Conservation (phyloP, 2,113 vertebrate genomes). For the Clarias magur region DNA sequence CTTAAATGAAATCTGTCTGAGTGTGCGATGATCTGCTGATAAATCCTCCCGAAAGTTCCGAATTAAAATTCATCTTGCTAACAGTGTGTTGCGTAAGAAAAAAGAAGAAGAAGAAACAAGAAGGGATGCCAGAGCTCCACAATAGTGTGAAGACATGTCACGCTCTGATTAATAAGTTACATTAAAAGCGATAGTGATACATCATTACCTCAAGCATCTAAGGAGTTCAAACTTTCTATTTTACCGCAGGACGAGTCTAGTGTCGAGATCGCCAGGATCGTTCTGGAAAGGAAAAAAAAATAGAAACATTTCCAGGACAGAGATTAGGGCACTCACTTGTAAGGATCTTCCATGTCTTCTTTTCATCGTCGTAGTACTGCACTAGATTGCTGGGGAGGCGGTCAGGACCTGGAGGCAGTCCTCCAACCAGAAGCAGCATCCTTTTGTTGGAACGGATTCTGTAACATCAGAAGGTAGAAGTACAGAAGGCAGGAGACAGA, state of each 20-base stretch:
- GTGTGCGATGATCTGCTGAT: conserved; percentile 71
- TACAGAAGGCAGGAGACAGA: background rate
- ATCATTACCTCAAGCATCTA: conserved; percentile 93
- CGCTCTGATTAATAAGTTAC: conserved; percentile 99
- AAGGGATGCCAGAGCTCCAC: conserved; percentile 88
- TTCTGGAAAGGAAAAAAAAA: conserved; percentile 60
- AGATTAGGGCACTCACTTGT: conserved; percentile 85
- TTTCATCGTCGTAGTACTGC: conserved; percentile 98
- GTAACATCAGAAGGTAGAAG: conserved; percentile 62
- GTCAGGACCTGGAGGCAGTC: conserved; percentile 96
- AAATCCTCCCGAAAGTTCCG: conserved; percentile 88
- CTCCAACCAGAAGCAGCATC: conserved; percentile 95
- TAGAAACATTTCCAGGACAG: background rate
- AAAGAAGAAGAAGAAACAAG: conserved; percentile 60
- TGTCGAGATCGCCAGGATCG: conserved; percentile 63
- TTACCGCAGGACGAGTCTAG: conserved; percentile 65
- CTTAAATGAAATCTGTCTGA: conserved; percentile 24
- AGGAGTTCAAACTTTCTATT: conserved; percentile 71
- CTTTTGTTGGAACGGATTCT: conserved; percentile 99
- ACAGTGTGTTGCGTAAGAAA: conserved; percentile 87
- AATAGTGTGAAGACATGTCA: conserved; percentile 89
- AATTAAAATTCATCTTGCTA: conserved; percentile 94
- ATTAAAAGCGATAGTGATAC: conserved; percentile 98
- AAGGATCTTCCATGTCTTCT: conserved; percentile 99
- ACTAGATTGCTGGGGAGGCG: conserved; percentile 99